Evolutionary conservation across 2,797 vertebrate species (phyloP).

Genomic region (Podarcis lilfordi): DNA sequence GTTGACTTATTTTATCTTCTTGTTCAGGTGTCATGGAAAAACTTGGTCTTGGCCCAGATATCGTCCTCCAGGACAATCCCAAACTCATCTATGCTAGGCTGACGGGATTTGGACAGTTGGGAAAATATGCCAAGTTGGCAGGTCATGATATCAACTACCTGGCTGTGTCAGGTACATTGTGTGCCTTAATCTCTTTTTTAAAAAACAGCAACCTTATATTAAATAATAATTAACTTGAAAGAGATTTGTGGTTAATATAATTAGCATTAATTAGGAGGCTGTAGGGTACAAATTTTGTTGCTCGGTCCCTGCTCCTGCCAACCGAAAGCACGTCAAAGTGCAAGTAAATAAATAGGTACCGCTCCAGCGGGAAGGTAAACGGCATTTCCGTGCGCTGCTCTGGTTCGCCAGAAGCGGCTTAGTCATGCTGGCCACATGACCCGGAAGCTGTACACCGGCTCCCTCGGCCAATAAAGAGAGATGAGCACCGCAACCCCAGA

Average conservation of each 20-base stretch:
- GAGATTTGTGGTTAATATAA: not conserved
- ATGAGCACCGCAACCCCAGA: too few species aligned
- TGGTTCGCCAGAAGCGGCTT: too few species aligned
- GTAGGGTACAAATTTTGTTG: too few species aligned
- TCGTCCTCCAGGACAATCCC: conserved; percentile 86
- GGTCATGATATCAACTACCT: conserved; percentile 98
- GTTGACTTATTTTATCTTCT: conserved; percentile 34
- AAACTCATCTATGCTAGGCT: conserved; percentile 92
- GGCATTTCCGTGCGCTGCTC: too few species aligned
- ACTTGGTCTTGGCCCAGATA: conserved; percentile 88
- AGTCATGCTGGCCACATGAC: too few species aligned
- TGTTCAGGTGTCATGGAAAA: conserved; percentile 93
- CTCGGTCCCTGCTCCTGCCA: too few species aligned
- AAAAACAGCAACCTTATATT: not conserved
- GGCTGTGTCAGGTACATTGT: conserved; percentile 87
- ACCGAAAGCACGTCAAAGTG: too few species aligned
- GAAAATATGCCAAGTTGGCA: conserved; percentile 80
- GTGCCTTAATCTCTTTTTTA: not conserved
- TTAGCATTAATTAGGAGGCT: not conserved
- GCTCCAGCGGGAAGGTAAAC: too few species aligned
- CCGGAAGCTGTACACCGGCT: too few species aligned
- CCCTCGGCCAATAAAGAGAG: too few species aligned
- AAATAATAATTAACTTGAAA: not conserved
- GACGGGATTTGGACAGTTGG: conserved; percentile 92
- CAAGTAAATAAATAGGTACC: too few species aligned